Evolutionary conservation across 2,113 vertebrate genomes (phyloP), one percentile per base, ranked within the genome.

Genomic region (Oncorhynchus kisutch): DNA sequence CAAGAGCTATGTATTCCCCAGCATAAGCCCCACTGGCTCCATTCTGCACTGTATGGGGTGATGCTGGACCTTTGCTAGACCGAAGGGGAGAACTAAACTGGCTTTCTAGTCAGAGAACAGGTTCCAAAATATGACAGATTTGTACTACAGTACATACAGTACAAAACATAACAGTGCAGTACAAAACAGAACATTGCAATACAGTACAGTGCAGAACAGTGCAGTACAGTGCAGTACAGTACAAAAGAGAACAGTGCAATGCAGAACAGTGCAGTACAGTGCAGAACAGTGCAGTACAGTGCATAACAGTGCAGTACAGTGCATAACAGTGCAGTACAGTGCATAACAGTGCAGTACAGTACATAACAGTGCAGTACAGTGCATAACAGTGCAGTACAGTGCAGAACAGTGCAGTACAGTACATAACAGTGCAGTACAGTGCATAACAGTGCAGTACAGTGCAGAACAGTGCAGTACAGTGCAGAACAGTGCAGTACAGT

Each of bases 1-100:
- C 31, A 74, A 75, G 64, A 82, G 77, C 67, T 57, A 68, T 85
- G 77, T 77, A 78, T 79, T 86, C 82, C 72, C 81, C 70, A 74
- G 73, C 81, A 78, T 78, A 39, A 67, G 72, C 67, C 65, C 76
- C 73, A 78, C 79, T 83, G 73, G 67, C 73, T 69, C 39, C 64
- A 74, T 72, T 73, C 79, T 75, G 65, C 74, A 34, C 49, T 51
- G 66, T 13, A 66, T 71, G 14, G 51, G 51, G 51, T 68, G 70
- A 81, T 85, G 85, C 77, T 27, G 27, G 27, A 27, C 82, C 80
- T 73, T 85, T 65, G 73, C 60, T 72, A 24, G 67, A 71, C 51
- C 3, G 73, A 14, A 64, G 8, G n/a, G 49, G 27, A 22, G 22
- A 18, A 22, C 18, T 25, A 66, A 39, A 18, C 25, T 34, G 27